Conservation (phyloP, 2,888 invertebrate genomes). For the Xestia rhomboidea region DNA sequence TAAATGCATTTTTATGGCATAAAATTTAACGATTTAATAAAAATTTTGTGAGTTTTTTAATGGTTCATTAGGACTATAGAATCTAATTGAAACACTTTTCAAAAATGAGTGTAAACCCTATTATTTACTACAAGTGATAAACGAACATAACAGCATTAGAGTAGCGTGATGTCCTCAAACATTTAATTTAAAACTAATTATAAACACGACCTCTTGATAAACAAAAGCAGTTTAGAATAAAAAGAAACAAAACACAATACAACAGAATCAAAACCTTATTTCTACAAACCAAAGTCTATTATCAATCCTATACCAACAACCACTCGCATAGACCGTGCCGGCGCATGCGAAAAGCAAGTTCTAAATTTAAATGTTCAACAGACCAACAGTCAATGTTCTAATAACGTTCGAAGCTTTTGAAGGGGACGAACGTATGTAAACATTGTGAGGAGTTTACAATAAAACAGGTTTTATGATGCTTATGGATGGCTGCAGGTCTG, state of each 20-base stretch:
- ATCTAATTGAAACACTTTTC: no score
- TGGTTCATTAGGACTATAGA: no score
- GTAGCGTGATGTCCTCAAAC: background rate
- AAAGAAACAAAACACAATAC: background rate
- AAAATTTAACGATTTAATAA: no score
- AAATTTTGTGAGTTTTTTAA: no score
- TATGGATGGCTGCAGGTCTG: conserved; percentile 23
- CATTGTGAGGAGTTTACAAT: conserved; percentile 41
- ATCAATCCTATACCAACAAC: background rate
- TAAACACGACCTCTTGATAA: conserved; percentile 40
- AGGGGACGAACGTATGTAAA: conserved; percentile 59
- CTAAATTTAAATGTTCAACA: conserved; percentile 67
- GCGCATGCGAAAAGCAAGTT: conserved; percentile 60
- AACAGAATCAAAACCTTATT: conserved; percentile 25
- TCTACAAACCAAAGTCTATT: background rate
- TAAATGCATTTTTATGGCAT: no score
- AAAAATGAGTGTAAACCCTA: no score
- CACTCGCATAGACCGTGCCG: conserved; percentile 28
- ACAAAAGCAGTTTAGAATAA: conserved; percentile 20
- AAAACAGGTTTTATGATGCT: conserved; percentile 46
- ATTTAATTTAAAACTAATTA: conserved; percentile 35
- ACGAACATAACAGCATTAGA: no score
- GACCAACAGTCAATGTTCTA: conserved; percentile 64
- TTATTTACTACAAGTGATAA: no score
- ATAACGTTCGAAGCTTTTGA: conserved; percentile 47